Base-by-base conservation (phyloP, 2,797 vertebrate genomes). In the Limosa lapponica region DNA sequence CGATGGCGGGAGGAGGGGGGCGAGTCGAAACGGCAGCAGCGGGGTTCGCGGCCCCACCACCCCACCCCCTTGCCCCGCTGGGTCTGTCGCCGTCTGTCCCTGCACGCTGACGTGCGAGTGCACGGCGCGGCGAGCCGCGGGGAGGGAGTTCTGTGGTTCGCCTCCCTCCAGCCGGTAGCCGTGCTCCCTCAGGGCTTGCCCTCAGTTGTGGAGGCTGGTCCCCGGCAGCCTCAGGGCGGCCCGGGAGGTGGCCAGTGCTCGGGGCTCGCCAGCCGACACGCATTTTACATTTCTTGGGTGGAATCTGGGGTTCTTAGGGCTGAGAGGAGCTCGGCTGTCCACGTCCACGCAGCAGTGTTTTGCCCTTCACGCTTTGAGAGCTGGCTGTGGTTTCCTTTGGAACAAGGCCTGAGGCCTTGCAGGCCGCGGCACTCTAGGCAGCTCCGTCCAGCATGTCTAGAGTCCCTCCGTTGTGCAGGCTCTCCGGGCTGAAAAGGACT, bases 11-110 rank as follows among this genome's bases (percentile, higher is more conserved):
- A 37, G 16, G 4, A 10, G 8, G 6, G 7, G 27, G 4, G 2
- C 2, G 13, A 2, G 30, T 27, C 3, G 0, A 1, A 10, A 8
- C 4, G 15, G 54, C 13, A 17, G 2, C 7, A 0, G 27, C 1
- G 1, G 1, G 2, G 13, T 3, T 12, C 1, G 2, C n/a, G n/a
- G n/a, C n/a, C n/a, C n/a, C n/a, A n/a, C n/a, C n/a, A n/a, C 2
- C 1, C 14, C 6, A 6, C 0, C 1, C 10, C 8, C 0, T 15
- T 11, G 0, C 3, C 3, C 2, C 4, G 10, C 44, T 5, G 9
- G 1, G 9, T 3, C 7, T 4, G 22, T 15, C 10, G 18, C 18
- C 4, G 8, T 15, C 34, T 19, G 24, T 17, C 34, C 8, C 39
- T 8, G 11, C 41, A 8, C 32, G 14, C 14, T 4, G 48, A 3